These are phyloP conservation scores for Eurystomus glaucurus DNA, from an alignment of 2,797 vertebrate genomes.

Conservation along the genomic window DNA sequence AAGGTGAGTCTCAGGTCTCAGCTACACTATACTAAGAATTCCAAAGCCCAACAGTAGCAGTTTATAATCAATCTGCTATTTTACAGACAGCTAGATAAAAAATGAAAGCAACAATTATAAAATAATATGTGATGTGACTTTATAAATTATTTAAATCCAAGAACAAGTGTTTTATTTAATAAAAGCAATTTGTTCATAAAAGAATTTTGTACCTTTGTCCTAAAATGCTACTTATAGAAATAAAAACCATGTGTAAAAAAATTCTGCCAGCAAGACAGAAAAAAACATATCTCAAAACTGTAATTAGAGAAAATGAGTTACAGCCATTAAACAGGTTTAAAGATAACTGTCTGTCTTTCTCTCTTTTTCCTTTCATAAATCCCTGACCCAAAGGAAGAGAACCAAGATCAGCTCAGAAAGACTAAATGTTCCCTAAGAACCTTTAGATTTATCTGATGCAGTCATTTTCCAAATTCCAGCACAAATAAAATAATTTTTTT, in stretches of 20 bases:
- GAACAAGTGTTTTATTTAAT: background rate
- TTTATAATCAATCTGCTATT: background rate
- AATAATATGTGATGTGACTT: background rate
- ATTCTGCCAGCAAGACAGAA: conserved; percentile 21
- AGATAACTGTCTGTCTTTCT: background rate
- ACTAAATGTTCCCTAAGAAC: conserved; percentile 43
- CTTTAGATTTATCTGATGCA: conserved; percentile 32
- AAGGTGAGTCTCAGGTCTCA: background rate
- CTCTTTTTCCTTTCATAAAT: background rate
- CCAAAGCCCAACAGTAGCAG: background rate
- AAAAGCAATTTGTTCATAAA: background rate
- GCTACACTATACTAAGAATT: background rate
- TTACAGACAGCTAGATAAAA: background rate
- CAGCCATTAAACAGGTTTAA: conserved; percentile 4
- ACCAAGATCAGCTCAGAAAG: conserved; percentile 29
- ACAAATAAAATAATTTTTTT: conserved; percentile 14
- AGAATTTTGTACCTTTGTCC: background rate
- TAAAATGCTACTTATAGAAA: conserved; percentile 39
- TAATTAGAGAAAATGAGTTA: conserved; percentile 25
- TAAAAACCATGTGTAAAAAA: conserved; percentile 51
- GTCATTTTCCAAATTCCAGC: conserved; percentile 36
- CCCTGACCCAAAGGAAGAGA: background rate
- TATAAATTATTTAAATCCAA: background rate
- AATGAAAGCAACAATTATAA: background rate
- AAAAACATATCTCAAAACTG: conserved; percentile 12